Conservation (phyloP, 2,888 invertebrate genomes). For the Microctonus brassicae region DNA sequence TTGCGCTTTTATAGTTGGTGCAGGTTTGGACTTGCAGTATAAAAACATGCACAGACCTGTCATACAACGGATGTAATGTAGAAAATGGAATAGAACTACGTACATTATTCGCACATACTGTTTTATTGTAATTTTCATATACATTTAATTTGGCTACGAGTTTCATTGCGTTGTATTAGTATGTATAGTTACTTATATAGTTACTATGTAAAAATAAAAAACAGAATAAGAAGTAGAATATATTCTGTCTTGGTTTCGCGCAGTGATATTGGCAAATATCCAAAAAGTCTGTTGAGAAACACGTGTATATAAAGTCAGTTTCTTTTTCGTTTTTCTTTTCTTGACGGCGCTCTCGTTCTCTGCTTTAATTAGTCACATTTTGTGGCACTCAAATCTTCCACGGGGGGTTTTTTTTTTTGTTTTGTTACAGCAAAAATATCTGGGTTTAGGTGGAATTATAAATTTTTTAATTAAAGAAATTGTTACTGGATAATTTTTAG, state of each 20-base stretch:
- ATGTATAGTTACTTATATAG: no score
- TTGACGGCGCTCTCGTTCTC: neutral
- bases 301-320: neutral
- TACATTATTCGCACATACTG: neutral
- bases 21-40: neutral
- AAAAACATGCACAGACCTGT: neutral
- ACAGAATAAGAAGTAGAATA: neutral
- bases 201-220: neutral
- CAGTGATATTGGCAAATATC: neutral
- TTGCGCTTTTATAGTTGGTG: neutral
- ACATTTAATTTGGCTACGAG: neutral
- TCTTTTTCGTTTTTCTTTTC: neutral
- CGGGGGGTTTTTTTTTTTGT: neutral
- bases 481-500: no score
- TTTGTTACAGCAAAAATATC: no score
- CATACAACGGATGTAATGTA: neutral
- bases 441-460: no score
- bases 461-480: no score
- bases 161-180: neutral
- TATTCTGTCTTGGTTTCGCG: neutral
- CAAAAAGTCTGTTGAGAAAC: neutral
- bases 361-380: neutral
- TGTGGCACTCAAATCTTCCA: neutral
- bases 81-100: neutral
- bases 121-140: neutral